Conservation (phyloP, 2,888 invertebrate species). For the Philopedon plagiatum region DNA sequence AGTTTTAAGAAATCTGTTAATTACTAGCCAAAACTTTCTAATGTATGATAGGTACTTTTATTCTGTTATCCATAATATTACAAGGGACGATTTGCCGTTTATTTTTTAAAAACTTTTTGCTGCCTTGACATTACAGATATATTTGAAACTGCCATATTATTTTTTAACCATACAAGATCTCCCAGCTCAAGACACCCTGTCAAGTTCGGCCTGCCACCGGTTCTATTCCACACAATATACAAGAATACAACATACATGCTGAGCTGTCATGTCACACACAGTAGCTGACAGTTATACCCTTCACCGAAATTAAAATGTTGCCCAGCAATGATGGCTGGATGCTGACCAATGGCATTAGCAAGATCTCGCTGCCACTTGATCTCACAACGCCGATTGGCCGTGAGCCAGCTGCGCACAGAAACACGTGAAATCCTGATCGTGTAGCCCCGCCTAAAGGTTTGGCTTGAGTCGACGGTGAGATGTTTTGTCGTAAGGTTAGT, state of each 20-base stretch:
- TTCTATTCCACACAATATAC: conserved; percentile 58
- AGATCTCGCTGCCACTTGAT: conserved; percentile 65
- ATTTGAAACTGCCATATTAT: neutral
- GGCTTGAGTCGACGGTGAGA: conserved; percentile 19
- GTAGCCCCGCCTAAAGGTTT: conserved; percentile 38
- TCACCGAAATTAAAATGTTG: conserved; percentile 67
- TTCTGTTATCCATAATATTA: no score
- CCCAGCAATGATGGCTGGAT: conserved; percentile 68
- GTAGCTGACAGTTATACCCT: conserved; percentile 68
- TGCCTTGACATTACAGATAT: neutral
- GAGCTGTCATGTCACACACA: conserved; percentile 68
- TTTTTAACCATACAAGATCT: neutral
- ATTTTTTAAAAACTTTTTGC: neutral
- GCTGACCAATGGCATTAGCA: conserved; percentile 66
- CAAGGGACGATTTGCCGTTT: no score
- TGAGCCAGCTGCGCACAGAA: conserved; percentile 56
- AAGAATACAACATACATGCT: conserved; percentile 61
- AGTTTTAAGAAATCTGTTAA: no score
- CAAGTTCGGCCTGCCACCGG: conserved; percentile 39
- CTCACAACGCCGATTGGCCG: conserved; percentile 60
- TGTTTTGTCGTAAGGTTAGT: conserved; percentile 41
- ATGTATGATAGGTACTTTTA: no score
- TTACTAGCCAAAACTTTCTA: no score
- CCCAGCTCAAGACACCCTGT: conserved; percentile 14
- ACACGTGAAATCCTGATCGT: conserved; percentile 11